Percentiles rank a stretch among this genome's conserved stretches.
Evolutionary conservation across 2,797 vertebrate genomes (phyloP).

Genomic region (Pagetopsis macropterus): DNA sequence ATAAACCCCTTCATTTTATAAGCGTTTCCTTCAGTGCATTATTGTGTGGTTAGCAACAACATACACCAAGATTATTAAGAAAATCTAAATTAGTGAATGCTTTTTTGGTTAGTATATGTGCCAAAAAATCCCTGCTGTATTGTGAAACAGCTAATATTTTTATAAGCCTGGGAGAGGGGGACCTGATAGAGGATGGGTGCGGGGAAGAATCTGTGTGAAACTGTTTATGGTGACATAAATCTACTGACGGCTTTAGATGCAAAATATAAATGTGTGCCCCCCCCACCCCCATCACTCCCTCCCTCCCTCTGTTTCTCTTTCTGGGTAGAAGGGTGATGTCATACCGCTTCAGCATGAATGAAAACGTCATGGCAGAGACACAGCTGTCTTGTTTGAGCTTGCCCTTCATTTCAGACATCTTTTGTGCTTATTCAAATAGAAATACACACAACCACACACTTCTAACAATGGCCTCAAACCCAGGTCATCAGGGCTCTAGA

Average conservation of each 20-base stretch:
- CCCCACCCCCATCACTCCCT: too few species aligned
- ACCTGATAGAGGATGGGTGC: constrained; percentile 19
- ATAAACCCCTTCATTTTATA: too few species aligned
- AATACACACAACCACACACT: constrained; percentile 68
- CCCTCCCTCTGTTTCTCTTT: constrained; percentile 23
- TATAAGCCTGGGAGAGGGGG: constrained; percentile 20
- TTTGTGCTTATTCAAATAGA: constrained; percentile 73
- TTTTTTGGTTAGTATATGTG: constrained; percentile 6
- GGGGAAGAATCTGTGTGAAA: constrained; percentile 38
- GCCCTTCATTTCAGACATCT: constrained; percentile 68
- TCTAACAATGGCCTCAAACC: constrained; percentile 58
- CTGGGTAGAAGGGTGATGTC: constrained; percentile 70
- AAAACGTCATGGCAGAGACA: constrained; percentile 70
- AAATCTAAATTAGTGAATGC: neutral
- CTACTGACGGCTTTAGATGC: constrained; percentile 52
- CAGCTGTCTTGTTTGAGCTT: constrained; percentile 76
- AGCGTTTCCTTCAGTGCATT: neutral
- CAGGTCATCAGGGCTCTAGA: constrained; percentile 54
- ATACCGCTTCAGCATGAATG: constrained; percentile 69
- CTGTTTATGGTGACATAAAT: constrained; percentile 61
- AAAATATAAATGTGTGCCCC: constrained; percentile 55
- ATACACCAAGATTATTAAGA: neutral
- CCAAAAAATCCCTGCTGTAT: neutral
- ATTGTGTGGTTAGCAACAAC: neutral
- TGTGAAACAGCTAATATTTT: constrained; percentile 23